Evolutionary conservation across 1,140 invertebrate genomes (phyloP), one percentile per base, ranked within the genome.

Genomic region (Himalopsyche phryganea): DNA sequence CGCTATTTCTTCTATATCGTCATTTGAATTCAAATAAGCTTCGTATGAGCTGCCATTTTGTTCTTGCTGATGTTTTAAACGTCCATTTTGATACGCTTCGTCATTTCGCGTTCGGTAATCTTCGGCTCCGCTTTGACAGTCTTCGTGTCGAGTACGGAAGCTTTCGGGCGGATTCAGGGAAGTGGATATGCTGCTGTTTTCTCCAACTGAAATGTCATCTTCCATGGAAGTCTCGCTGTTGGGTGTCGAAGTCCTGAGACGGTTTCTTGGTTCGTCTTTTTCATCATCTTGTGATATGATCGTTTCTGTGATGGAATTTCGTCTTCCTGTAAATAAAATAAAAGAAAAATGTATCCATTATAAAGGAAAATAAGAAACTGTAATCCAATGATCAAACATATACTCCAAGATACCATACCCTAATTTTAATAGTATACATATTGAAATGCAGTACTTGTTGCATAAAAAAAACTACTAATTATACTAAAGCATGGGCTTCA

Each of bases 151-250:
- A 32, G 42, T 47, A 13, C 46, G 38, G 51, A 19, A 40, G 13
- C 36, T 18, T 40, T 55, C 53, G n/a, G 32, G n/a, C 28, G 18
- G 14, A 23, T 48, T 54, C 9, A 44, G 17, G 9, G 48, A 35
- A 13, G 50, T 40, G 1, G 56, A 58, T 5, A 55, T 33, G 48
- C 52, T 58, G 58, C 53, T 53, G 33, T 64, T 57, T 18, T 60
- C 57, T n/a, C 62, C 62, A 7, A 64, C 62, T 10, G 62, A 64
- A 33, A 64, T 64, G 38, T 64, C 62, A 33, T 44, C 50, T 42
- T 52, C 41, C 19, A 53, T 38, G 9, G 54, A 64, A 13, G 20
- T 33, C 2, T 53, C 53, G 15, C 48, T 57, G 54, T 9, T 40
- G n/a, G 59, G 52, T 50, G 51, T 49, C 50, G 45, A 33, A 11